Conservation (phyloP, 2,113 vertebrate genomes). For the Lates calcarifer region DNA sequence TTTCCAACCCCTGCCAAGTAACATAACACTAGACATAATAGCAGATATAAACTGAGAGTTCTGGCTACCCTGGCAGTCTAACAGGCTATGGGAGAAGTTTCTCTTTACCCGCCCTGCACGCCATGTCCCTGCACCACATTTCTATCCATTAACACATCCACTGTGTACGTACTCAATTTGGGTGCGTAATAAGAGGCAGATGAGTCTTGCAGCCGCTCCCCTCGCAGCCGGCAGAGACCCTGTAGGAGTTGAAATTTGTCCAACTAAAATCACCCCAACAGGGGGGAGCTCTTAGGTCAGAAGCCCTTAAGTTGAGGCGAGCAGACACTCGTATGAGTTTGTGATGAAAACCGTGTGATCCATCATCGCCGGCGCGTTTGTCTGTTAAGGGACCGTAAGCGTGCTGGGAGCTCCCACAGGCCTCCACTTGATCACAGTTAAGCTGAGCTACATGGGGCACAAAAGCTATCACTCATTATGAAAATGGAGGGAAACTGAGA, state of each 20-base stretch:
- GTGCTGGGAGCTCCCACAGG: slow-evolving; percentile 90
- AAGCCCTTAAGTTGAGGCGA: slow-evolving; percentile 88
- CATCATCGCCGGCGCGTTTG: slow-evolving; percentile 89
- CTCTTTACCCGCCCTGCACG: slow-evolving; percentile 62
- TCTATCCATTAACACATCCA: slow-evolving; percentile 76
- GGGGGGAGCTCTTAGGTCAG: slow-evolving; percentile 90
- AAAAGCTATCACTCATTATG: slow-evolving; percentile 88
- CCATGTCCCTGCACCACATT: slow-evolving; percentile 63
- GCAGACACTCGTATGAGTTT: slow-evolving; percentile 85
- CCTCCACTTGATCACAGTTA: slow-evolving; percentile 91
- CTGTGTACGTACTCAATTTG: slow-evolving; percentile 79
- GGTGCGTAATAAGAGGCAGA: slow-evolving; percentile 91
- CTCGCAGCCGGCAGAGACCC: slow-evolving; percentile 53
- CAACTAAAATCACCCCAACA: slow-evolving; percentile 93
- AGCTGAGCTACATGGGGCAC: slow-evolving; percentile 84
- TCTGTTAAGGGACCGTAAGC: slow-evolving; percentile 88
- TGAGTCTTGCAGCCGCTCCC: slow-evolving; percentile 86
- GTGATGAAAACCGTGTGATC: slow-evolving; percentile 96
- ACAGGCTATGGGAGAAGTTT: slow-evolving; percentile 52
- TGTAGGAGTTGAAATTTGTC: slow-evolving; percentile 91
- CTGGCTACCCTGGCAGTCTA: slow-evolving; percentile 41
- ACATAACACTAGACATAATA: slow-evolving; percentile 57
- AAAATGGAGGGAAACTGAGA: slow-evolving; percentile 86
- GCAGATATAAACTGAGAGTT: slow-evolving; percentile 67
- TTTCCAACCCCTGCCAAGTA: slow-evolving; percentile 55